These are phyloP conservation scores for Dynastes tityus DNA, from an alignment of 2,888 invertebrate genomes.

Conservation along the genomic window DNA sequence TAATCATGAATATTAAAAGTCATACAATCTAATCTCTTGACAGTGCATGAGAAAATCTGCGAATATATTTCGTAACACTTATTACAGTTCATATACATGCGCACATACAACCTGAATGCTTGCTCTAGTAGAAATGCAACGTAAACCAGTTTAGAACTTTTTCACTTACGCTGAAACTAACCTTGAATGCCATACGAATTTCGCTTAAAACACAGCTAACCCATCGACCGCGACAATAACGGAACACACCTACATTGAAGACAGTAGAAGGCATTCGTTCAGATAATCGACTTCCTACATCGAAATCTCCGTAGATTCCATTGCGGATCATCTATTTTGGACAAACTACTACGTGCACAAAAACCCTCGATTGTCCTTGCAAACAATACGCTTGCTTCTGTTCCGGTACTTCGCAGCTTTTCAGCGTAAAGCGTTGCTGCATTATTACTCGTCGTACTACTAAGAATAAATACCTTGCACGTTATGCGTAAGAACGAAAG, in stretches of 20 bases:
- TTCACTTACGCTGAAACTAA: conserved; percentile 30
- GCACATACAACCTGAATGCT: conserved; percentile 21
- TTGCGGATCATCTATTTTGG: conserved; percentile 34
- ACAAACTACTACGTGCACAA: conserved; percentile 6
- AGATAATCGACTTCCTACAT: conserved; percentile 25
- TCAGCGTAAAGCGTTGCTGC: conserved; percentile 11
- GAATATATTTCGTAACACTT: conserved; percentile 41
- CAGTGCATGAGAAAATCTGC: conserved; percentile 27
- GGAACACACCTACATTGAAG: conserved; percentile 41
- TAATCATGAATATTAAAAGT: conserved; percentile 40
- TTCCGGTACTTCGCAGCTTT: conserved; percentile 26
- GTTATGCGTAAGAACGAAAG: conserved; percentile 35
- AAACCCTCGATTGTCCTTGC: conserved; percentile 25
- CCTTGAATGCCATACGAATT: conserved; percentile 46
- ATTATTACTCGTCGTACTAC: conserved; percentile 10
- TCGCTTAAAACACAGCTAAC: conserved; percentile 43
- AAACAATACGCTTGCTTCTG: conserved; percentile 7
- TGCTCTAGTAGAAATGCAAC: conserved; percentile 32
- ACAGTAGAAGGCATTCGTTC: conserved; percentile 43
- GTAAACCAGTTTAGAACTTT: conserved; percentile 47
- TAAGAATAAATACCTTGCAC: conserved; percentile 29
- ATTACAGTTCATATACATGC: conserved; percentile 40
- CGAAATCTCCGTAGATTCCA: not conserved
- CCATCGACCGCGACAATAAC: conserved; percentile 30
- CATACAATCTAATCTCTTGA: conserved; percentile 36